Evolutionary conservation across 2,888 invertebrate genomes (phyloP), one percentile per base, ranked within the genome.

Genomic region (Branchipolynoe longqiensis): DNA sequence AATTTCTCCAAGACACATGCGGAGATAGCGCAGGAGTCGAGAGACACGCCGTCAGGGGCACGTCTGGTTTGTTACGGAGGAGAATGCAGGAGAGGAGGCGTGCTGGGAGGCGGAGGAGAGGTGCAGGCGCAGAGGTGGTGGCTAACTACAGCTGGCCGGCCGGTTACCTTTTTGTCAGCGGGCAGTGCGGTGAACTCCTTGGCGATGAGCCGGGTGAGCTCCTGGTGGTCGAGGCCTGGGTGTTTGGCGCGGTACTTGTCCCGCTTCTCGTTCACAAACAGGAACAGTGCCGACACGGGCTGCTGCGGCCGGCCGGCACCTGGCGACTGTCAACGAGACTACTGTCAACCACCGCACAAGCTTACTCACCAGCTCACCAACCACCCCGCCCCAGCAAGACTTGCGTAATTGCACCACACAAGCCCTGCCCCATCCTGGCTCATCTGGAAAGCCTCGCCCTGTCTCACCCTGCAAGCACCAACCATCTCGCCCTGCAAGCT

Each of bases 121-220:
- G n/a, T n/a, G n/a, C n/a, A n/a, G n/a, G n/a, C n/a, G n/a, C n/a
- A n/a, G n/a, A n/a, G n/a, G n/a, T n/a, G n/a, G n/a, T 56, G 14
- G 18, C 56, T 56, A 56, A 18, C 56, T 74, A 18, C 25, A 18
- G 40, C 36, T n/a, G n/a, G n/a, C n/a, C n/a, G n/a, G n/a, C n/a
- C n/a, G 8, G 54, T 28, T 62, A 90, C 91, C 89, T 90, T 90
- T 74, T 90, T 90, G 40, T 90, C 89, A 22, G 89, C 90, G 3
- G 87, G 83, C 28, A 91, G 85, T 1, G 89, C 90, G 56, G 87
- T 89, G 85, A 88, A 91, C 78, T 90, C 90, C 74, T 89, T 89
- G 28, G 89, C 89, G 73, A 90, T 87, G 56, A 88, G 87, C 82
- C 89, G 87, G 58, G 89, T 89, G 25, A 91, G 73, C 41, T 91